Base-by-base conservation (phyloP, 1,140 invertebrate genomes). In the Meloidogyne exigua region DNA sequence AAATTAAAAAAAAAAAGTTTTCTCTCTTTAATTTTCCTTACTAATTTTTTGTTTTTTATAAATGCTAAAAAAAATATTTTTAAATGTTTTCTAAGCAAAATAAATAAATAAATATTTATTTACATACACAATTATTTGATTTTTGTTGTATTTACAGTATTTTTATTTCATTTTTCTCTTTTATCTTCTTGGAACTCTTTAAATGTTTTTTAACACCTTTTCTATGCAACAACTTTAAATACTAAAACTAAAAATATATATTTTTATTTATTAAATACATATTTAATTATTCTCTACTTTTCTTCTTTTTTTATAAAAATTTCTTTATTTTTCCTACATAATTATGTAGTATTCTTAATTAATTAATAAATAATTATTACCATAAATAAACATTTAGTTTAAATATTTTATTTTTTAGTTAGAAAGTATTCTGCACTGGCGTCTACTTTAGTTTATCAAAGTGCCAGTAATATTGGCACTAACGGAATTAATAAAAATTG, bases 401-500 rank as follows among this genome's bases (percentile, higher is more conserved):
- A n/a, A n/a, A n/a, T n/a, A n/a, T n/a, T n/a, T n/a, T n/a, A n/a
- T n/a, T 25, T 62, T 57, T 28, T 62, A 44, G 36, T 62, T 57
- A 11, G 28, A 25, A 70, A 70, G 25, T 18, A 25, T 70, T 70
- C 25, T 57, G 49, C 49, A 57, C 49, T 57, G 49, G 49, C 49
- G 49, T n/a, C 49, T 57, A 57, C 49, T 57, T 57, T 57, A 57
- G 49, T 57, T 28, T 57, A 70, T 70, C 25, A 70, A 70, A 70
- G 25, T 25, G 28, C 39, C 23, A 70, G n/a, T 57, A 57, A 57
- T 57, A 57, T 57, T 57, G 49, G 49, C 49, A n/a, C 49, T 57
- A 57, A 57, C 49, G 49, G 49, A 12, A 70, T 26, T 25, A 73
- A 44, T 39, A 44, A 73, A 73, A 69, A 73, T 63, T 32, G 36